Conservation (phyloP, 2,888 invertebrate species). For the Carcina quercana region DNA sequence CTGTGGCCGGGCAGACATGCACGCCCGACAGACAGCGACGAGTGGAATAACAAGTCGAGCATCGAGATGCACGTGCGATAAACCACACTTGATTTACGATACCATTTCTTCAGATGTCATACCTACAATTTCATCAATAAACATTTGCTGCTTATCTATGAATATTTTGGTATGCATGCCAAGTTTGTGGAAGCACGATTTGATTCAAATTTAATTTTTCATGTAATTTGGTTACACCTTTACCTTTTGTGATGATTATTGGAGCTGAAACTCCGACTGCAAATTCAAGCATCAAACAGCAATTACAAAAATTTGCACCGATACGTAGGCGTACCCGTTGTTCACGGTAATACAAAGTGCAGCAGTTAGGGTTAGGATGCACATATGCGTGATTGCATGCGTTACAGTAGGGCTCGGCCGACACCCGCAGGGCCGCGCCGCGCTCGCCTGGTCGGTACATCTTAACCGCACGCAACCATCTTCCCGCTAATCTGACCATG, state of each 20-base stretch:
- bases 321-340: too few species aligned
- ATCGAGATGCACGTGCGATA: slow-evolving; percentile 63
- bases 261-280: too few species aligned
- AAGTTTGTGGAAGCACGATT: too few species aligned
- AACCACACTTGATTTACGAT: slow-evolving; percentile 34
- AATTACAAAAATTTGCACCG: too few species aligned
- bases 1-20: slow-evolving; percentile 22
- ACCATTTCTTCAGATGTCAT: slow-evolving; percentile 23
- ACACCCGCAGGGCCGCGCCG: slow-evolving; percentile 18
- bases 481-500: slow-evolving; percentile 57
- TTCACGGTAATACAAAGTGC: slow-evolving; percentile 1
- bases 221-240: too few species aligned
- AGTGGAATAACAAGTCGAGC: slow-evolving; percentile 44
- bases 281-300: too few species aligned
- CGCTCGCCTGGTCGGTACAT: slow-evolving; percentile 30
- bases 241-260: too few species aligned
- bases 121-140: slow-evolving; percentile 13
- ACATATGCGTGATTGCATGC: slow-evolving; percentile 48
- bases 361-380: slow-evolving; percentile 24
- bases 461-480: slow-evolving; percentile 53
- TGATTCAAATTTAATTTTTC: too few species aligned
- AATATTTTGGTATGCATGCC: not conserved
- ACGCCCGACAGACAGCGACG: slow-evolving; percentile 40
- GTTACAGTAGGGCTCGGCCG: slow-evolving; percentile 19
- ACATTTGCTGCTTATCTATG: not conserved